phyloP scores from a whole-genome alignment of 1,140 invertebrate species.

The Heliothis virescens region DNA sequence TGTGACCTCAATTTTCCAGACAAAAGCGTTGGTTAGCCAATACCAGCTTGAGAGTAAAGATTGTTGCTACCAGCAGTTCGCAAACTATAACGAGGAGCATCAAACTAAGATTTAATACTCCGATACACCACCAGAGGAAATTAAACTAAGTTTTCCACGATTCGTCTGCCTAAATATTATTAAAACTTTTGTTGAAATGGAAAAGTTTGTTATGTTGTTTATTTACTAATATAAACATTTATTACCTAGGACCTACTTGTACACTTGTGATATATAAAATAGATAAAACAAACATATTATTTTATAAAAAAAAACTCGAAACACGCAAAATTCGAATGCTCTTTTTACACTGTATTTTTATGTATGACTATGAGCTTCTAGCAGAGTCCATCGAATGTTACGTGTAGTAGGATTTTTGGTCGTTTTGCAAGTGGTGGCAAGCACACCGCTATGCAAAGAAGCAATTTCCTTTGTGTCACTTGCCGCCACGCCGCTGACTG shows the following conservation, averaged over 20 bases:
- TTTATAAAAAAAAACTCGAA: not conserved
- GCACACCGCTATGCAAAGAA: conserved; percentile 54
- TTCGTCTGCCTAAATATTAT: conserved; percentile 33
- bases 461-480: conserved; percentile 67
- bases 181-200: conserved; percentile 27
- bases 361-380: conserved; percentile 6
- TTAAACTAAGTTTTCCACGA: conserved; percentile 37
- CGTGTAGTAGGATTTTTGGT: conserved; percentile 46
- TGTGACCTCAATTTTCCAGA: conserved; percentile 38
- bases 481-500: conserved; percentile 26
- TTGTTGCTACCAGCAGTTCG: conserved; percentile 19
- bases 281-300: not conserved
- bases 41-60: conserved; percentile 17
- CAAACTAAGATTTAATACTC: conserved; percentile 33
- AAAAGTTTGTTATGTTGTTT: not conserved
- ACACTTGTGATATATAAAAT: too few species aligned
- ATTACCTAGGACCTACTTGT: not conserved
- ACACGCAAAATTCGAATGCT: too few species aligned
- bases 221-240: not conserved
- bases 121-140: conserved; percentile 36
- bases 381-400: conserved; percentile 37
- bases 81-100: conserved; percentile 35
- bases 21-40: conserved; percentile 34
- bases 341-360: too few species aligned
- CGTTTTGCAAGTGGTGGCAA: conserved; percentile 46